phyloP scores from a whole-genome alignment of 2,113 vertebrate genomes.

The Helogale parvula region DNA sequence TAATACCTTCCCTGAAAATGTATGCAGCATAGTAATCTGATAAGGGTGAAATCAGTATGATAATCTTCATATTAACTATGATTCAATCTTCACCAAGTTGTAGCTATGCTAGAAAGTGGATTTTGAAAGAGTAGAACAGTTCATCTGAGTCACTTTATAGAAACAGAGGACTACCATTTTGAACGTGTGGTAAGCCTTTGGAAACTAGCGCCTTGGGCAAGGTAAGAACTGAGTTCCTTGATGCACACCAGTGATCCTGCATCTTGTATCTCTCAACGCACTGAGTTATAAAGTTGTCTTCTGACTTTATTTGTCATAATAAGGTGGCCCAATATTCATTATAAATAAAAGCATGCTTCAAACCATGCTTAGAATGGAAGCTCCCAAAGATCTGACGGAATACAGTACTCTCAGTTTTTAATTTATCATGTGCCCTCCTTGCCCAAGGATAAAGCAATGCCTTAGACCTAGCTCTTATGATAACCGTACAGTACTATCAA shows the following conservation, averaged over 20 bases:
- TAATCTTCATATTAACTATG: neutral
- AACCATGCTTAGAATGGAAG: neutral
- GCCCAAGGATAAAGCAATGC: neutral
- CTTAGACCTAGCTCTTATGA: neutral
- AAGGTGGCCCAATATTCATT: neutral
- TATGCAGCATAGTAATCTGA: conserved; percentile 17
- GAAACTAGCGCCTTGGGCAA: neutral
- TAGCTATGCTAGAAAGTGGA: neutral
- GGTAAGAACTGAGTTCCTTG: neutral
- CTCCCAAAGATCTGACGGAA: neutral
- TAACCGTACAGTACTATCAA: neutral
- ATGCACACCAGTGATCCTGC: neutral
- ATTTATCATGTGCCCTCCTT: neutral
- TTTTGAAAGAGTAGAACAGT: neutral
- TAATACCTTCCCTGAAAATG: neutral
- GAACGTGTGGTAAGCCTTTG: neutral
- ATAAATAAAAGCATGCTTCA: neutral
- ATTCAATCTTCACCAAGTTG: neutral
- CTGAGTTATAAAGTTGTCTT: neutral
- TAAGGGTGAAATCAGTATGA: neutral
- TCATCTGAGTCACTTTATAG: neutral
- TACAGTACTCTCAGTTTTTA: neutral
- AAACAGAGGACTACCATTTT: neutral
- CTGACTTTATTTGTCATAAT: neutral
- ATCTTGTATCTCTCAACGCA: neutral